These are phyloP conservation scores for Leptinotarsa texana DNA, from an alignment of 1,140 invertebrate species.

Conservation along the genomic window DNA sequence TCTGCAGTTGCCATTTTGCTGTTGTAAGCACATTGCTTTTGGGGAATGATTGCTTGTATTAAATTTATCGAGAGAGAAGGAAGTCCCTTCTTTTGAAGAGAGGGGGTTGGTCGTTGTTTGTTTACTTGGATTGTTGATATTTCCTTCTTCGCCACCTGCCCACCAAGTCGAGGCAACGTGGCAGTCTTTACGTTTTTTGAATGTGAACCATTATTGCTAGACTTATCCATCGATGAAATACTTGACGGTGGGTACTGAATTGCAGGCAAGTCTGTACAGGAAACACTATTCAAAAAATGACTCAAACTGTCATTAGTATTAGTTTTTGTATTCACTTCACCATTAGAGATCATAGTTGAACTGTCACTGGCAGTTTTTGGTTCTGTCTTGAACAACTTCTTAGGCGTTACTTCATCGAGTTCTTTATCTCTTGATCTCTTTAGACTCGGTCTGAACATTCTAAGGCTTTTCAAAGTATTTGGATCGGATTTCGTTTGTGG, in stretches of 20 bases:
- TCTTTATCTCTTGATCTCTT: conserved; percentile 40
- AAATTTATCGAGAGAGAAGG: not conserved
- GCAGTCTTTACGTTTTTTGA: conserved; percentile 47
- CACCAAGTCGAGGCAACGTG: conserved; percentile 45
- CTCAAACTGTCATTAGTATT: conserved; percentile 1
- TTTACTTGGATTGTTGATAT: conserved; percentile 37
- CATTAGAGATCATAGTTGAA: not conserved
- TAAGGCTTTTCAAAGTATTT: conserved; percentile 60
- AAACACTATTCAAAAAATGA: conserved; percentile 3
- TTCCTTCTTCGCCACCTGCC: conserved; percentile 42
- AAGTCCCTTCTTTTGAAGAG: conserved; percentile 13
- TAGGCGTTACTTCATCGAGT: conserved; percentile 18
- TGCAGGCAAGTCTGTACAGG: conserved; percentile 1
- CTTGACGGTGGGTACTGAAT: conserved; percentile 1
- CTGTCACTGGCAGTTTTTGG: not conserved
- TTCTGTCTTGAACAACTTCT: conserved; percentile 22
- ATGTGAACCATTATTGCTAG: conserved; percentile 17
- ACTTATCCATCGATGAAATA: conserved; percentile 4
- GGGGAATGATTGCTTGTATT: not conserved
- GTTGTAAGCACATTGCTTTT: not conserved
- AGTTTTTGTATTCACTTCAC: not conserved
- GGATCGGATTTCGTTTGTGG: conserved; percentile 57
- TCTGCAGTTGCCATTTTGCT: conserved; percentile 1
- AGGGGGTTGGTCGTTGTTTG: conserved; percentile 4
- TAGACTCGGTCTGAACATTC: conserved; percentile 60